phyloP scores from a whole-genome alignment of 2,888 invertebrate genomes.

The Atherix ibis region DNA sequence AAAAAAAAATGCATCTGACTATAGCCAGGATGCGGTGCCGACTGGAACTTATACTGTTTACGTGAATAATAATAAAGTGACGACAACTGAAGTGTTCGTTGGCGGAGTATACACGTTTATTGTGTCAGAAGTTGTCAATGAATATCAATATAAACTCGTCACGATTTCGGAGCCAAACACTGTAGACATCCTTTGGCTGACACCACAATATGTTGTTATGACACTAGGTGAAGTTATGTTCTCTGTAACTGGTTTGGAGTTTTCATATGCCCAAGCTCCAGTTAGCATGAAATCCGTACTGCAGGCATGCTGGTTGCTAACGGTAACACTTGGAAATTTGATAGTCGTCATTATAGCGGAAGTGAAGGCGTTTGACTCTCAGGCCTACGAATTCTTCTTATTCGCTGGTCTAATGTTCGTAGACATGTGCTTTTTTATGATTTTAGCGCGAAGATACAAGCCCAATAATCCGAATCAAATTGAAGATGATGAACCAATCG shows the following conservation, averaged over 20 bases:
- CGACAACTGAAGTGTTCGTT: conserved; percentile 15
- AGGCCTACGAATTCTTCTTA: conserved; percentile 78
- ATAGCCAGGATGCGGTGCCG: conserved; percentile 15
- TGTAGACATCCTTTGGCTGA: conserved; percentile 42
- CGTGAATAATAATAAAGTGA: conserved; percentile 12
- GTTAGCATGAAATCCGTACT: conserved; percentile 84
- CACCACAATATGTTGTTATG: conserved; percentile 54
- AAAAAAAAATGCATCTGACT: conserved; percentile 3
- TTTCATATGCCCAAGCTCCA: conserved; percentile 54
- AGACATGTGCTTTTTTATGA: conserved; percentile 68
- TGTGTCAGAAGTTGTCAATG: conserved; percentile 8
- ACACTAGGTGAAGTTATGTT: conserved; percentile 48
- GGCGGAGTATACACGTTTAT: conserved; percentile 31
- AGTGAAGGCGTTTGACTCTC: conserved; percentile 51
- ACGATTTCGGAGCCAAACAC: conserved; percentile 32
- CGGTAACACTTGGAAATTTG: conserved; percentile 84
- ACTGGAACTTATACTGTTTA: conserved; percentile 16
- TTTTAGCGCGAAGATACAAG: conserved; percentile 65
- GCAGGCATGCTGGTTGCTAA: conserved; percentile 84
- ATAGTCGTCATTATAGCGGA: conserved; percentile 83
- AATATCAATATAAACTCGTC: conserved; percentile 9
- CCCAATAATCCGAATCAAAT: conserved; percentile 20
- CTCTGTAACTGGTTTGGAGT: conserved; percentile 53
- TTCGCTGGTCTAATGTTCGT: conserved; percentile 76
- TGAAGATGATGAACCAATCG: conserved; percentile 2